A percentile compares a stretch with the other conserved stretches of the same genome.
Conservation (phyloP, 2,113 vertebrate species). For the Brachyistius frenatus region DNA sequence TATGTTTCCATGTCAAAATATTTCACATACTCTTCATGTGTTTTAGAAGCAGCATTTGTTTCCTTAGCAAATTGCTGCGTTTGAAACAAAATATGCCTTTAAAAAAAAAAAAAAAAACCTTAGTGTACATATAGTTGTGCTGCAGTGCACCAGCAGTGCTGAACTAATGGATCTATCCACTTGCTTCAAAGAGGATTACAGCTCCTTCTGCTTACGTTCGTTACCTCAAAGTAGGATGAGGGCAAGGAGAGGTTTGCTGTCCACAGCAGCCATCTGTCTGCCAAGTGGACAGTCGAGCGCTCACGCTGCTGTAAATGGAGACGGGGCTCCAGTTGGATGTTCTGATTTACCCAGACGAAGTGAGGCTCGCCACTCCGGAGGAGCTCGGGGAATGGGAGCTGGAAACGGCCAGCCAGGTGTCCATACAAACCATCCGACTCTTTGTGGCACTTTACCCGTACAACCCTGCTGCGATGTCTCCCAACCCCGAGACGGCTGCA, state of each 20-base stretch:
- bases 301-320: constrained; percentile 64
- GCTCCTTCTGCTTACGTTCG: constrained; percentile 75
- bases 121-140: neutral
- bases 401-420: constrained; percentile 69
- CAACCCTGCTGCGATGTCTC: constrained; percentile 94
- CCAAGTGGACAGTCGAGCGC: constrained; percentile 38
- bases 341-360: constrained; percentile 78
- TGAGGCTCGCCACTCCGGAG: constrained; percentile 74
- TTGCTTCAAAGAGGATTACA: constrained; percentile 82
- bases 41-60: neutral
- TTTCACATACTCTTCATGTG: neutral
- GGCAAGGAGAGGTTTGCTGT: constrained; percentile 57
- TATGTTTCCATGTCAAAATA: neutral
- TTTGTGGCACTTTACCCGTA: constrained; percentile 98
- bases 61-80: neutral
- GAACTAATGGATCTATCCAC: constrained; percentile 56
- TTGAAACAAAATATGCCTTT: neutral
- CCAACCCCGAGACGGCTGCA: constrained; percentile 91
- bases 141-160: constrained; percentile 40
- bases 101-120: neutral
- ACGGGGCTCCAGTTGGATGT: constrained; percentile 77
- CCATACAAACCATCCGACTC: constrained; percentile 78
- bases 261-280: constrained; percentile 70
- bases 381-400: constrained; percentile 71
- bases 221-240: constrained; percentile 72